A percentile compares a stretch with the other conserved stretches of the same genome.
phyloP scores from a whole-genome alignment of 2,797 vertebrate genomes.

The Squalus acanthias region DNA sequence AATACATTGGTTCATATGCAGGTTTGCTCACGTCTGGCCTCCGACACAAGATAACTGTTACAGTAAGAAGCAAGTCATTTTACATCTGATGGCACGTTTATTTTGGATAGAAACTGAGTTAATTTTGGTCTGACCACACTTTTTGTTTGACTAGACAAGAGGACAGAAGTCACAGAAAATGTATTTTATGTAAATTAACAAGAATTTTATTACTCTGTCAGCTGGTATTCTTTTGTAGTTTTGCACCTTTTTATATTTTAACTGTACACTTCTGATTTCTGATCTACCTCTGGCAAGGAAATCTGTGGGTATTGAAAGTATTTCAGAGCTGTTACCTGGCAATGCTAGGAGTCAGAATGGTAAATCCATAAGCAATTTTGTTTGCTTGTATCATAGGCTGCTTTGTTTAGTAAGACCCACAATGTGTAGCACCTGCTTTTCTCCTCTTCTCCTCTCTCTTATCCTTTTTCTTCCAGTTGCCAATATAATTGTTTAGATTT shows the following conservation, averaged over 20 bases:
- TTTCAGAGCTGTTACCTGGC: neutral
- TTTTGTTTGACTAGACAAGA: neutral
- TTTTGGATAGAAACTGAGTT: neutral
- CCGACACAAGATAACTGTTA: neutral
- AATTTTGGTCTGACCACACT: neutral
- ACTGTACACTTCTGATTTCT: neutral
- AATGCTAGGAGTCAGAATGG: neutral
- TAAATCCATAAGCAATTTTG: neutral
- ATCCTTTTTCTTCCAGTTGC: neutral
- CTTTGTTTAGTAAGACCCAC: constrained; percentile 3
- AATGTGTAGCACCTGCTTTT: neutral
- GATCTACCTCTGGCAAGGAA: neutral
- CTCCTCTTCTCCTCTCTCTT: neutral
- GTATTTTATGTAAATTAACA: neutral
- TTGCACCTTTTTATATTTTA: constrained; percentile 1
- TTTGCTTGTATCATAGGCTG: neutral
- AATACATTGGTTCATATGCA: neutral
- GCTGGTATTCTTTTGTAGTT: neutral
- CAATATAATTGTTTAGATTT: neutral
- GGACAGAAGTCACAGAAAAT: neutral
- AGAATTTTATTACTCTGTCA: neutral
- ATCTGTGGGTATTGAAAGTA: neutral
- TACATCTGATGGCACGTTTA: neutral
- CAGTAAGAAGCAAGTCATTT: neutral
- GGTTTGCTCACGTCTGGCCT: neutral